Evolutionary conservation across 1,140 invertebrate species (phyloP).

Genomic region (Acromyrmex charruanus): DNA sequence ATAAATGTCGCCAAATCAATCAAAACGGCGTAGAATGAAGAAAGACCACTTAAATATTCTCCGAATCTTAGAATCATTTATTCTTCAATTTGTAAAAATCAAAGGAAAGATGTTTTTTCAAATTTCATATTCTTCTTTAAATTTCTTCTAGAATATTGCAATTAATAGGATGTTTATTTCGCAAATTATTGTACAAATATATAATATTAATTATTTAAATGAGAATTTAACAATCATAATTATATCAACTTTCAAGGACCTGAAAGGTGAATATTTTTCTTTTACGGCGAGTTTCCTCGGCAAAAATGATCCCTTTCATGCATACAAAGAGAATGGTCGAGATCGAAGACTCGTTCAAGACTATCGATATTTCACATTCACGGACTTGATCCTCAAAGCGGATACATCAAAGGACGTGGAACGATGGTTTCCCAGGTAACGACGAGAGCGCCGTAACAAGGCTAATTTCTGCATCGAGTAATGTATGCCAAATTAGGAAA

Average conservation of each 20-base stretch:
- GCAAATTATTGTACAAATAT: neutral
- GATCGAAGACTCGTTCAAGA: conserved; percentile 27
- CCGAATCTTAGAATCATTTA: neutral
- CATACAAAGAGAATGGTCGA: neutral
- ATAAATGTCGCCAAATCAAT: conserved; percentile 42
- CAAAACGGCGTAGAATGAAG: neutral
- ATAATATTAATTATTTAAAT: neutral
- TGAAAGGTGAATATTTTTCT: neutral
- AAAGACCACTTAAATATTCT: neutral
- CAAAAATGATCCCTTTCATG: neutral
- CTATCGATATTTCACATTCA: conserved; percentile 30
- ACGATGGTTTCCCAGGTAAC: conserved; percentile 33
- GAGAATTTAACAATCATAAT: neutral
- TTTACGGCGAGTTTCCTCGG: neutral
- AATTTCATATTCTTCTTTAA: neutral
- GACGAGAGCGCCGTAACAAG: conserved; percentile 15
- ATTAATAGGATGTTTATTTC: neutral
- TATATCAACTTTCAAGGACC: neutral
- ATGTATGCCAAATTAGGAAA: conserved; percentile 41
- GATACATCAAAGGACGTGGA: conserved; percentile 15
- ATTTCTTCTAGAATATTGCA: neutral
- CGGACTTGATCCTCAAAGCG: conserved; percentile 2
- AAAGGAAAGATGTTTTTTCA: neutral
- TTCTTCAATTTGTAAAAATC: neutral
- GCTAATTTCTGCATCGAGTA: conserved; percentile 43